phyloP scores from a whole-genome alignment of 1,140 invertebrate species.

The Polypedilum pembai region DNA sequence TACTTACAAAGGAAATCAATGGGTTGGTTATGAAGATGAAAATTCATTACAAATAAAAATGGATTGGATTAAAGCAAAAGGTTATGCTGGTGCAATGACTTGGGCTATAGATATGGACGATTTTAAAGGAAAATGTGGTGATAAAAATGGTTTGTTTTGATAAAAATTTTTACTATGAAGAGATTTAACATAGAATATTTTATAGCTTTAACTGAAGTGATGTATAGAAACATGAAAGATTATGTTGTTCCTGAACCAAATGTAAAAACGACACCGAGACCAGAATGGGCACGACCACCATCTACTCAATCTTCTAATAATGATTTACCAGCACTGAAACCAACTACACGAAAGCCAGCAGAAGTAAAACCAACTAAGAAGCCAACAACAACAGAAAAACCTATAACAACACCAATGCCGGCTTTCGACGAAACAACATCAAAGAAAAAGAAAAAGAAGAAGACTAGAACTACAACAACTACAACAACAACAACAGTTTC shows the following conservation, averaged over 20 bases:
- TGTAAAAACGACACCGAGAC: conserved; percentile 60
- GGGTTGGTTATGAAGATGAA: conserved; percentile 85
- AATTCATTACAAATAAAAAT: conserved; percentile 77
- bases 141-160: no score
- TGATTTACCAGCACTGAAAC: conserved; percentile 33
- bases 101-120: conserved; percentile 89
- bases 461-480: conserved; percentile 33
- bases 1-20: conserved; percentile 76
- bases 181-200: no score
- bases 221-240: conserved; percentile 63
- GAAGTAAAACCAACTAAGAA: conserved; percentile 33
- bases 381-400: conserved; percentile 34
- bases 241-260: conserved; percentile 65
- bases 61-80: conserved; percentile 72
- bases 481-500: conserved; percentile 38
- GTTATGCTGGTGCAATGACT: conserved; percentile 78
- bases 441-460: conserved; percentile 32
- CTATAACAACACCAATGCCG: conserved; percentile 36
- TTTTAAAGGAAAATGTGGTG: conserved; percentile 67
- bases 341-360: conserved; percentile 36
- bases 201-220: conserved; percentile 60
- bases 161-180: no score
- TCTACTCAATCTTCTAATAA: conserved; percentile 48
- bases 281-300: conserved; percentile 61
- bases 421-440: conserved; percentile 30